Base-by-base conservation (phyloP, 2,113 vertebrate genomes). In the Misgurnus mizolepis region DNA sequence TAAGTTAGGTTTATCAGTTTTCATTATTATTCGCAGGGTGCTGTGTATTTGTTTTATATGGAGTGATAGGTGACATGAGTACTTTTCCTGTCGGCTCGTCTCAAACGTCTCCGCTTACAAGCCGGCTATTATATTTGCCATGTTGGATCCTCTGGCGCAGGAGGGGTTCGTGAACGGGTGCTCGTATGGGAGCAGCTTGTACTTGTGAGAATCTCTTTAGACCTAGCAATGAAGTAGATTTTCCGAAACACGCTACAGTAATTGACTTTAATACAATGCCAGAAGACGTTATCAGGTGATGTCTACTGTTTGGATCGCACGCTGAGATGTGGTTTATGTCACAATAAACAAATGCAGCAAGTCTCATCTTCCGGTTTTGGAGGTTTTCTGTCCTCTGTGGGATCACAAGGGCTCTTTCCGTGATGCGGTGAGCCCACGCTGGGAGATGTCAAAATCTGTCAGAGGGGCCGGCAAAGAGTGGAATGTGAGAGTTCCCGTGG, bases 401-500 rank as follows among this genome's bases (percentile, higher is more conserved):
- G 78, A 75, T 83, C 58, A 9, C 40, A 61, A 47, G 4, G 17
- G 15, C 50, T 67, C 71, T 40, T 27, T 15, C 22, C 47, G 67
- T 75, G 71, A 56, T 47, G 58, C 22, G 43, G 67, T 67, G 60
- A 86, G 82, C 80, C 83, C 89, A 89, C 87, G 90, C 85, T 92
- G 89, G 86, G 89, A 90, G 88, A 88, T 91, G 89, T 91, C 89
- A 90, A 83, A 87, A 87, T 87, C 93, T 91, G 89, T 91, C 90
- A 90, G 87, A 84, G 83, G 27, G 85, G 87, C 93, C 92, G 74
- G 88, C 86, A 83, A 82, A 89, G 83, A 90, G 87, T 88, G 89
- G 92, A 92, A 92, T 92, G 90, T 85, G 84, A 91, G 89, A 90
- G 90, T 92, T 92, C 90, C 91, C 85, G 86, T 91, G 87, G 90